A percentile compares a stretch with the other conserved stretches of the same genome.
These are phyloP conservation scores for Eilema depressum DNA, from an alignment of 2,888 invertebrate genomes.

Conservation along the genomic window DNA sequence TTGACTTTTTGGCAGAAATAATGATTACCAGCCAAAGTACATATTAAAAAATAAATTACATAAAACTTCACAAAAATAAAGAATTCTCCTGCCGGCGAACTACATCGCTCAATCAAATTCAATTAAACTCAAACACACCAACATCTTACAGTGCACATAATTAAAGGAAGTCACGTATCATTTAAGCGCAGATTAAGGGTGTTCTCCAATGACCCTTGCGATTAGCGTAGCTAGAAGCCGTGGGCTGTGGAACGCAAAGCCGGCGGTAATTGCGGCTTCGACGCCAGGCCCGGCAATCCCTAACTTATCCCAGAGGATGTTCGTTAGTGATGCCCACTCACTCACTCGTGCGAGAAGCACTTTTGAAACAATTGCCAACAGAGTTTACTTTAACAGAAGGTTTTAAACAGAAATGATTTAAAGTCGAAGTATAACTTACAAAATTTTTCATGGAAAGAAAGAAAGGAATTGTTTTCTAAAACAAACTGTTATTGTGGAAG, in stretches of 20 bases:
- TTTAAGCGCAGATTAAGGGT: constrained; percentile 71
- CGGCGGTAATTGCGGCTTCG: constrained; percentile 82
- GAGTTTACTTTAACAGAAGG: constrained; percentile 29
- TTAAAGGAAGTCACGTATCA: constrained; percentile 74
- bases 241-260: constrained; percentile 73
- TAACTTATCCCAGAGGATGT: constrained; percentile 70
- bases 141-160: constrained; percentile 47
- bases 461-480: too few species aligned
- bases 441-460: too few species aligned
- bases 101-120: constrained; percentile 9
- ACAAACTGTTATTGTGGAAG: too few species aligned
- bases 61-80: neutral
- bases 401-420: constrained; percentile 4
- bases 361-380: constrained; percentile 58
- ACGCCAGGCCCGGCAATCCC: constrained; percentile 72
- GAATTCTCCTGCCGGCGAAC: neutral
- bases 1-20: neutral
- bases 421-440: neutral
- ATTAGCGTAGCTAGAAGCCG: constrained; percentile 67
- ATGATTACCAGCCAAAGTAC: neutral
- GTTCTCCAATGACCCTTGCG: constrained; percentile 72
- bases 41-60: neutral
- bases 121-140: constrained; percentile 18
- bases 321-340: constrained; percentile 65
- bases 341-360: constrained; percentile 45